phyloP scores from a whole-genome alignment of 1,140 invertebrate species.

The Chelonus insularis region DNA sequence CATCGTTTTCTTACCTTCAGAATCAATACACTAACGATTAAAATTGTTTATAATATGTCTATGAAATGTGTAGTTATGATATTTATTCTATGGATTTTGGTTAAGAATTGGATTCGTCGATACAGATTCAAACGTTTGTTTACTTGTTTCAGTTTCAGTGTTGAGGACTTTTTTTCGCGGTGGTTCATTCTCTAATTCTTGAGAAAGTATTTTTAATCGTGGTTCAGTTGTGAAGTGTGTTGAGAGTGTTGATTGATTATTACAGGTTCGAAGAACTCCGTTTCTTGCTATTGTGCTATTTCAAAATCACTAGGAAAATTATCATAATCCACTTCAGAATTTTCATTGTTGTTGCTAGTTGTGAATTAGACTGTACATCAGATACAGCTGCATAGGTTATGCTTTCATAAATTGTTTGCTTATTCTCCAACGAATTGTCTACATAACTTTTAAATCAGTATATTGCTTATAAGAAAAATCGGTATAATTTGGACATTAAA shows the following conservation, averaged over 20 bases:
- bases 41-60: too few species aligned
- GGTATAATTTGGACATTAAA: too few species aligned
- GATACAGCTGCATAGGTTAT: conserved; percentile 1
- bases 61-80: too few species aligned
- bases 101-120: too few species aligned
- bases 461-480: background rate
- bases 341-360: background rate
- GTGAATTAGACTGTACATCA: background rate
- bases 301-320: conserved; percentile 13
- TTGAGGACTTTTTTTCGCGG: conserved; percentile 14
- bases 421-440: background rate
- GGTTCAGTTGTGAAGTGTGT: conserved; percentile 16
- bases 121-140: too few species aligned
- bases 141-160: too few species aligned
- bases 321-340: background rate
- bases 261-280: conserved; percentile 2
- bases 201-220: conserved; percentile 5
- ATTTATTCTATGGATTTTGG: too few species aligned
- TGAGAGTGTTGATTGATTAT: background rate
- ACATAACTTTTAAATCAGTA: background rate
- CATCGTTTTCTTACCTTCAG: too few species aligned
- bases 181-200: conserved; percentile 22
- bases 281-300: conserved; percentile 8
- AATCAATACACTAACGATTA: too few species aligned
- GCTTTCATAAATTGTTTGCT: background rate